Evolutionary conservation across 2,113 vertebrate species (phyloP).

Genomic region (Tyrannus savana): DNA sequence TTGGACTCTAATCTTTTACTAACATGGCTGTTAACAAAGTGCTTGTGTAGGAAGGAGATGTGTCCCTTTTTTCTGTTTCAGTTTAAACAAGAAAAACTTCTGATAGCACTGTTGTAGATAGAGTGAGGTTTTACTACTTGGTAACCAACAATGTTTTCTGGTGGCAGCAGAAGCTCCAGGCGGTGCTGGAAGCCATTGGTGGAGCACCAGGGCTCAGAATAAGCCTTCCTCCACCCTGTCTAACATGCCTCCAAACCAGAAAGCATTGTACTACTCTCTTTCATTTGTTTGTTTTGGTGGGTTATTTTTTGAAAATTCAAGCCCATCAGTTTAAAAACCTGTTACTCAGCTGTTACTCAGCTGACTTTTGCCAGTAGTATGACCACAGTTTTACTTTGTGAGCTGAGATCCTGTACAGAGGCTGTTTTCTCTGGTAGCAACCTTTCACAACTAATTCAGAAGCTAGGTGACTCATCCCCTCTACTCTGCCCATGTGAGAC

Average conservation of each 20-base stretch:
- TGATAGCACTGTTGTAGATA: neutral
- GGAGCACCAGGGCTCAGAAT: neutral
- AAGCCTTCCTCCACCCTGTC: neutral
- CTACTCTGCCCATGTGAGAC: neutral
- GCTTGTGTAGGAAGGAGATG: neutral
- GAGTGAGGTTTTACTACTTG: neutral
- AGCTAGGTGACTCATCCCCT: neutral
- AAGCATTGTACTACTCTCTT: neutral
- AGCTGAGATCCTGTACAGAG: neutral
- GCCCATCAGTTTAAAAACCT: neutral
- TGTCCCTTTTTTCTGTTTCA: neutral
- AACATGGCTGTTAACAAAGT: neutral
- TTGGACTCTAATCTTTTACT: neutral
- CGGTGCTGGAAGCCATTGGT: neutral
- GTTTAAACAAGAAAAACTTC: neutral
- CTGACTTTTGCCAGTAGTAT: neutral
- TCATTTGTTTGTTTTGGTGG: neutral
- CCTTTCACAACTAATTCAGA: neutral
- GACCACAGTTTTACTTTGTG: neutral
- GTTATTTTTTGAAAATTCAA: neutral
- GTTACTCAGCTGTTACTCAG: neutral
- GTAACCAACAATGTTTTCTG: constrained; percentile 1
- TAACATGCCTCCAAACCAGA: neutral
- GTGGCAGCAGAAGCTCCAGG: neutral
- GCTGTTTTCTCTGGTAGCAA: neutral